Base-by-base conservation (phyloP, 2,797 vertebrate species). In the Vultur gryphus region DNA sequence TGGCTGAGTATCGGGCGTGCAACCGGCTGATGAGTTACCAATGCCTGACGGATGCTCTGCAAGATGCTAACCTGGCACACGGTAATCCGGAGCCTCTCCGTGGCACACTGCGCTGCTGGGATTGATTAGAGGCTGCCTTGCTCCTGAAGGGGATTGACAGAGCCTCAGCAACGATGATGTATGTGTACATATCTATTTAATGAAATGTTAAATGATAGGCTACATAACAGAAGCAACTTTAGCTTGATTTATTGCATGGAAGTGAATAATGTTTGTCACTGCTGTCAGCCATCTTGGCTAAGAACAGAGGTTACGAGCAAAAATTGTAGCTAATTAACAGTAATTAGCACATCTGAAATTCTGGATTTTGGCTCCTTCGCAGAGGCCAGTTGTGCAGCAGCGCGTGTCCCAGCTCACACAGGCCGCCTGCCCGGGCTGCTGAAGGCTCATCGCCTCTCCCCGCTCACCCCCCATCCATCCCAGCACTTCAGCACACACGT, bases 151-250 rank as follows among this genome's bases (percentile, higher is more conserved):
- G 84, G 80, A 59, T 2, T 37, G 81, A 59, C 13, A 8, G 61
- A 7, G 65, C 76, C 96, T 16, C 31, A 0, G 89, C 72, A 71
- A 16, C 0, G 2, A 11, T 80, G 95, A 94, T 92, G 81, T 18
- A 80, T 78, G 91, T 19, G 81, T 9, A 23, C 52, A 37, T 8
- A 89, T 66, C 95, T 61, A 20, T 83, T 55, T 57, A 71, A 94
- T 93, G 95, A 87, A 94, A 96, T 93, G 89, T 92, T 91, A 92
- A 95, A 96, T 77, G 95, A 95, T 37, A 73, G 90, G 70, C 92
- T 94, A 57, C 87, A 48, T 59, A 93, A 89, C 90, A 77, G 92
- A 66, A 64, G 84, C 92, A 80, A 85, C 94, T 93, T 64, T 8
- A 77, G 75, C 72, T 73, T 97, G 96, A 97, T 97, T 94, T 93